Conservation (phyloP, 2,888 invertebrate species). For the Drosophila siamana region DNA sequence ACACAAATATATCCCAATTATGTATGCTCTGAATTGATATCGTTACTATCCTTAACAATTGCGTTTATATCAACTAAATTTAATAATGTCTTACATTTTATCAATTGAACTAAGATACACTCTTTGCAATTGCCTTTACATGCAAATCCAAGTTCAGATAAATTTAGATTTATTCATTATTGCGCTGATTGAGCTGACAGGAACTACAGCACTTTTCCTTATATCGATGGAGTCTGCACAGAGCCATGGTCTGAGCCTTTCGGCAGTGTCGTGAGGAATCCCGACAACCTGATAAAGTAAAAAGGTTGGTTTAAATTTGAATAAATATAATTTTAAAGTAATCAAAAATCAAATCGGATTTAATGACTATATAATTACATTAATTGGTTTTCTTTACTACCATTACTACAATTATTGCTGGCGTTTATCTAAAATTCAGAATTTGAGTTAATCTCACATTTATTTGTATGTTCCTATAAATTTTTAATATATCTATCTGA, state of each 20-base stretch:
- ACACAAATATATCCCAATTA: neutral
- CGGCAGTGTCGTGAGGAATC: slow-evolving; percentile 94
- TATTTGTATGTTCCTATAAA: too few species aligned
- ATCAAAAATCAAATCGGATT: too few species aligned
- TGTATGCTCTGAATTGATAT: slow-evolving; percentile 23
- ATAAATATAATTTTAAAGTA: neutral
- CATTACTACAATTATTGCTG: too few species aligned
- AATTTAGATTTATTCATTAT: slow-evolving; percentile 52
- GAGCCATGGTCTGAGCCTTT: slow-evolving; percentile 94
- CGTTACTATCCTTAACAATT: slow-evolving; percentile 38
- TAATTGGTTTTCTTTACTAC: too few species aligned
- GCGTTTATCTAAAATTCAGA: too few species aligned
- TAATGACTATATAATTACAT: too few species aligned
- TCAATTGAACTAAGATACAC: slow-evolving; percentile 53
- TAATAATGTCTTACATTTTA: slow-evolving; percentile 45
- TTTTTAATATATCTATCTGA: too few species aligned
- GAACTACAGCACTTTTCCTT: slow-evolving; percentile 95
- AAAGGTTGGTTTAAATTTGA: neutral
- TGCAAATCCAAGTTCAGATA: slow-evolving; percentile 32
- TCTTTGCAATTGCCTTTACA: slow-evolving; percentile 18
- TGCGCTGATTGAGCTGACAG: slow-evolving; percentile 86
- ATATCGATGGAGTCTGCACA: slow-evolving; percentile 94
- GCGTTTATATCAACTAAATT: slow-evolving; percentile 45
- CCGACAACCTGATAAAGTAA: slow-evolving; percentile 86
- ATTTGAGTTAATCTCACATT: too few species aligned